Base-by-base conservation (phyloP, 2,888 invertebrate genomes). In the Eupithecia subumbrata region DNA sequence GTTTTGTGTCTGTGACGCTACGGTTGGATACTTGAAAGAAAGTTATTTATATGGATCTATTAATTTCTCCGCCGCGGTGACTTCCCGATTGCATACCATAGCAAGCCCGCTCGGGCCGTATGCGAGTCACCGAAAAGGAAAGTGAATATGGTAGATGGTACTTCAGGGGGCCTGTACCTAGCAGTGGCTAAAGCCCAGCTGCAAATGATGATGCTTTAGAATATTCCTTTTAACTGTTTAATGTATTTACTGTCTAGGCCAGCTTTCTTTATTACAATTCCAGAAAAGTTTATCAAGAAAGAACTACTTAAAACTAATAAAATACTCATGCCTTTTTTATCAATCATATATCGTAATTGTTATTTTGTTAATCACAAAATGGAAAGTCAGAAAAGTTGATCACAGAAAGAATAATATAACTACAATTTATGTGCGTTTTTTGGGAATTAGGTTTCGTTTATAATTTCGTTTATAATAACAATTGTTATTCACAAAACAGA, bases 11-110 rank as follows among this genome's bases (percentile, higher is more conserved):
- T 34, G 30, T 63, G 64, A 64, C 64, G 64, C 2, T 16, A 60
- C 25, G 64, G 34, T 64, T 34, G 64, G 64, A 64, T 30, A 16
- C 30, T 30, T 30, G 63, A 63, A 63, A 64, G 34, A 64, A 64
- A 64, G 34, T 64, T 34, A 34, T 34, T 34, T 34, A 18, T 18
- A 18, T 9, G 18, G 5, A n/a, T 52, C 9, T n/a, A n/a, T 52
- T 9, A n/a, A n/a, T 9, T 5, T 48, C 9, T n/a, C 52, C n/a
- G n/a, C 18, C 12, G 22, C 1, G 9, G 34, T 34, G 30, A 18
- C 64, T 30, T 52, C 2, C 9, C 22, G 11, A 56, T 22, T 52
- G 9, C 52, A 52, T n/a, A n/a, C n/a, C 9, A n/a, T n/a, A 52
- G n/a, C 9, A 9, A 8, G n/a, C 52, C 52, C 9, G 52, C 3